A percentile compares a stretch with the other conserved stretches of the same genome.
Conservation (phyloP, 2,888 invertebrate genomes). For the Hydropsyche betteni region DNA sequence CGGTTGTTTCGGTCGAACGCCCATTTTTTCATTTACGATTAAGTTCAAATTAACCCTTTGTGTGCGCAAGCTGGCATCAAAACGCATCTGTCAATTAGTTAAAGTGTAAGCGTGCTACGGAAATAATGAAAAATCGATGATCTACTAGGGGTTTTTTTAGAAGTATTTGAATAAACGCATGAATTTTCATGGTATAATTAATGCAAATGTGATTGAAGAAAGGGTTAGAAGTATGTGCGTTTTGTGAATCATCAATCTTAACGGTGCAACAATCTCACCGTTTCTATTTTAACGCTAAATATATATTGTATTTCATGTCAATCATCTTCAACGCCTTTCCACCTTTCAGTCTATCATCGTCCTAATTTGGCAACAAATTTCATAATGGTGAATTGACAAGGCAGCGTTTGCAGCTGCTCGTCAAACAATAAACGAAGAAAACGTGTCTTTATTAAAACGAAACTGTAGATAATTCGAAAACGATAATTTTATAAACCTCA, state of each 20-base stretch:
- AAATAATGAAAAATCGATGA: not conserved
- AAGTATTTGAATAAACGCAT: not conserved
- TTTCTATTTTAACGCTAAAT: too few relatives aligned
- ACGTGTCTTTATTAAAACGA: not conserved
- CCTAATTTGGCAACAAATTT: not conserved
- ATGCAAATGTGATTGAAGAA: not conserved
- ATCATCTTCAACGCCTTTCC: not conserved
- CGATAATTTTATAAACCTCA: too few relatives aligned
- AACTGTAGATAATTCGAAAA: not conserved
- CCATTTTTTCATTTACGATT: conserved; percentile 4
- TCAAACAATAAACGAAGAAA: not conserved
- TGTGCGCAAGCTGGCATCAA: conserved; percentile 21
- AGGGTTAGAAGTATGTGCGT: not conserved
- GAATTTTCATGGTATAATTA: not conserved
- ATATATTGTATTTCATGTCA: conserved; percentile 15
- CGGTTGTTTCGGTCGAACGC: conserved; percentile 13
- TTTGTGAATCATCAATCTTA: not conserved
- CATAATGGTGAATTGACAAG: conserved; percentile 8
- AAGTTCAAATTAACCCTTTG: conserved; percentile 26
- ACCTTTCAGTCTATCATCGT: conserved; percentile 12
- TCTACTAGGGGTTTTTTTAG: not conserved
- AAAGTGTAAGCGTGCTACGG: not conserved
- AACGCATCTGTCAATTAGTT: conserved; percentile 27
- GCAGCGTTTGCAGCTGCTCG: not conserved
- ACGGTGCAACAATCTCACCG: not conserved